These are phyloP conservation scores for Liodrosophila aerea DNA, from an alignment of 2,888 invertebrate genomes.

Conservation along the genomic window DNA sequence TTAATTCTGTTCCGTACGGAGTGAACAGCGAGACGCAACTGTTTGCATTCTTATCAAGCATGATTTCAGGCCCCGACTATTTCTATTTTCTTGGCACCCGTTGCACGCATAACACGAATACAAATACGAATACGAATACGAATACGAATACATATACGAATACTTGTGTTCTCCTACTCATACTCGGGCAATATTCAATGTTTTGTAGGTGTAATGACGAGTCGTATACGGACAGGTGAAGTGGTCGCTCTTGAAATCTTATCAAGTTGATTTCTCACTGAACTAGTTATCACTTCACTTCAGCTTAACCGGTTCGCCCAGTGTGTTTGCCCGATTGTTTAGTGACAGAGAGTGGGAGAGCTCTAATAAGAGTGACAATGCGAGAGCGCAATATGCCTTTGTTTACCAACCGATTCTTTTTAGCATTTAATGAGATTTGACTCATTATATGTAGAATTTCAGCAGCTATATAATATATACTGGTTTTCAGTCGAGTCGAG, in stretches of 20 bases:
- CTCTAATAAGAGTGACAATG: too few species aligned
- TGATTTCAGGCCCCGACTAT: slow-evolving; percentile 35
- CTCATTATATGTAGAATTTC: too few species aligned
- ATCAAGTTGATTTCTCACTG: slow-evolving; percentile 37
- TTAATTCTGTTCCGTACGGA: slow-evolving; percentile 26
- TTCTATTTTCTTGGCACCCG: slow-evolving; percentile 24
- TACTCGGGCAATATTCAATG: neutral
- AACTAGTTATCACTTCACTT: slow-evolving; percentile 45
- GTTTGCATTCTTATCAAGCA: slow-evolving; percentile 65
- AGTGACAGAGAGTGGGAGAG: neutral
- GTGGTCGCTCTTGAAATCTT: slow-evolving; percentile 33
- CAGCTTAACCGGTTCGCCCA: slow-evolving; percentile 60
- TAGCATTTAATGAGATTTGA: too few species aligned
- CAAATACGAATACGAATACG: slow-evolving; percentile 3
- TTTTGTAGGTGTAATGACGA: slow-evolving; percentile 18
- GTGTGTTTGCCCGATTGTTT: slow-evolving; percentile 22
- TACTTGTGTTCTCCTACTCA: neutral
- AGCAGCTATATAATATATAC: too few species aligned
- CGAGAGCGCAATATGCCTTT: too few species aligned
- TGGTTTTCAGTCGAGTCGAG: too few species aligned
- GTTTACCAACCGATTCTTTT: too few species aligned
- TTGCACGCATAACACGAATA: slow-evolving; percentile 34
- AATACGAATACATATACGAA: slow-evolving; percentile 6
- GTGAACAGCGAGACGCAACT: slow-evolving; percentile 54
- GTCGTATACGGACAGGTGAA: slow-evolving; percentile 23